phyloP scores from a whole-genome alignment of 2,113 vertebrate genomes.

The Nothobranchius kuhntae region DNA sequence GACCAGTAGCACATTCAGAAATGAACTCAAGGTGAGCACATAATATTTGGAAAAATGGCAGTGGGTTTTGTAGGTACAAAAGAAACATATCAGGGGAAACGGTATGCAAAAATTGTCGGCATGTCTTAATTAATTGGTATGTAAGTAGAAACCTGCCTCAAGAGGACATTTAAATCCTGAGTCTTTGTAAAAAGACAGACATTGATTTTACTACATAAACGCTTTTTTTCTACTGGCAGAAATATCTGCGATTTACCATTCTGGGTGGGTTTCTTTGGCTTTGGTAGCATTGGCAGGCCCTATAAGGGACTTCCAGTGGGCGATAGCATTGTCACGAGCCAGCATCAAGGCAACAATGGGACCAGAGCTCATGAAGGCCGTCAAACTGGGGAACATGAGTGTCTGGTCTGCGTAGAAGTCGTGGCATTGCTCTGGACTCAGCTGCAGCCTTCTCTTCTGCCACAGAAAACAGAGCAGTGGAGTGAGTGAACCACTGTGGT shows the following conservation, averaged over 20 bases:
- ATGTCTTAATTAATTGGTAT: no score
- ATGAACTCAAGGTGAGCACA: neutral
- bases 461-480: slow-evolving; percentile 8
- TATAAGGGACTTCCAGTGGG: slow-evolving; percentile 88
- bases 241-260: slow-evolving; percentile 80
- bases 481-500: neutral
- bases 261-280: slow-evolving; percentile 86
- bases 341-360: slow-evolving; percentile 85
- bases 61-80: neutral
- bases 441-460: slow-evolving; percentile 87
- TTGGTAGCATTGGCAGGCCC: slow-evolving; percentile 84
- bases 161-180: no score
- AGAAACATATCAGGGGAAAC: no score
- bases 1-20: neutral
- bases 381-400: slow-evolving; percentile 89
- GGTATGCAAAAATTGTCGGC: no score
- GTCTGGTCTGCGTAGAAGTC: slow-evolving; percentile 93
- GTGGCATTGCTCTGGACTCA: slow-evolving; percentile 94
- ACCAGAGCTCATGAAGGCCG: slow-evolving; percentile 95
- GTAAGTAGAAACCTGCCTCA: no score
- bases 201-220: no score
- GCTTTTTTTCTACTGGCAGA: no score
- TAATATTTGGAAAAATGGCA: no score
- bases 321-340: slow-evolving; percentile 83
- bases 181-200: no score